Percentiles rank a stretch among this genome's conserved stretches.
Conservation (phyloP, 1,140 invertebrate genomes). For the Aphaenogaster rudis region DNA sequence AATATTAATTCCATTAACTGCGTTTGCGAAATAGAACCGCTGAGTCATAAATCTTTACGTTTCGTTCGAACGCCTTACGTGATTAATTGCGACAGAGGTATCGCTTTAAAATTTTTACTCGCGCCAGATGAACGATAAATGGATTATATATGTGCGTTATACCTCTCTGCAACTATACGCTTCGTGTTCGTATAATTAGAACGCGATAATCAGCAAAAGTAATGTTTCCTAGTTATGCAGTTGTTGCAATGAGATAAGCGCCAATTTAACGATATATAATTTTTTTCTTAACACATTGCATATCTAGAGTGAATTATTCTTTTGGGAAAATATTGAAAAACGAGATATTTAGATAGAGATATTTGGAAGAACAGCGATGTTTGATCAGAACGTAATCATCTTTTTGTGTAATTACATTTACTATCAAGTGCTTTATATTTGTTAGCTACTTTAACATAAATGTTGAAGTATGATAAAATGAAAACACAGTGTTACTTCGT, state of each 20-base stretch:
- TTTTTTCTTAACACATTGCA: background rate
- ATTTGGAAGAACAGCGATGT: background rate
- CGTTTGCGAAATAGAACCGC: background rate
- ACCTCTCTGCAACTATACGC: background rate
- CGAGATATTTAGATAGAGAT: background rate
- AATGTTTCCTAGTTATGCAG: conserved; percentile 9
- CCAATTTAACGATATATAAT: background rate
- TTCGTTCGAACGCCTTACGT: conserved; percentile 20
- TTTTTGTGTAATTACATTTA: background rate
- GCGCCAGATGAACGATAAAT: conserved; percentile 17
- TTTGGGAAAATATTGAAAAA: background rate
- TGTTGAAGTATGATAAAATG: background rate
- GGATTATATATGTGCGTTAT: conserved; percentile 3
- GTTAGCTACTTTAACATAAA: background rate
- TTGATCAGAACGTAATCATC: background rate
- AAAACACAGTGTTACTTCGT: background rate
- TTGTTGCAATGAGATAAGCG: conserved; percentile 5
- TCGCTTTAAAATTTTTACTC: conserved; percentile 4
- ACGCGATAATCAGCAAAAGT: conserved; percentile 34
- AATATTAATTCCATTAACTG: conserved; percentile 22
- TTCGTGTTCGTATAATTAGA: conserved; percentile 14
- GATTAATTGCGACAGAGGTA: conserved; percentile 29
- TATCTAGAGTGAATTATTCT: background rate
- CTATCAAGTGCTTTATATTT: background rate
- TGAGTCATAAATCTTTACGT: background rate